Base-by-base conservation (phyloP, 2,797 vertebrate species). In the Chanos chanos region DNA sequence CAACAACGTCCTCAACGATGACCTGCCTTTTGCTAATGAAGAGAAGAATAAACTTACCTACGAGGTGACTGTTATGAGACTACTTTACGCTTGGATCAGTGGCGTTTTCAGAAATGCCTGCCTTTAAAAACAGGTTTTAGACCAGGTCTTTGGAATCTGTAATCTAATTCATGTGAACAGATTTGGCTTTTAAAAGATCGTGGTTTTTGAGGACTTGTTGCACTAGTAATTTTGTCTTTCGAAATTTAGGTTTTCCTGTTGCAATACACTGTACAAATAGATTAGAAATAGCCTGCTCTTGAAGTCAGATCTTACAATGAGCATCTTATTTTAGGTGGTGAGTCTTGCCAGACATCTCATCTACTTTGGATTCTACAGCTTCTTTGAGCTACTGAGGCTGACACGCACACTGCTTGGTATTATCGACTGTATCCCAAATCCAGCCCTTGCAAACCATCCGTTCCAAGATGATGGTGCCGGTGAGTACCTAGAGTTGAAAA, bases 311-410 rank as follows among this genome's bases (percentile, higher is more conserved):
- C 9, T 22, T 21, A 13, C 13, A 3, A n/a, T 27, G 1, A 2
- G 28, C 61, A 2, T 19, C 8, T 62, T 18, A 53, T 54, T 63
- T 4, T 78, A 99, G 97, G 95, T 99, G 40, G 94, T 99, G 77
- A 99, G 94, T 74, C 84, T 99, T 72, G 97, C 96, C 22, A 86
- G 96, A 80, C 94, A 99, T 76, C 85, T 99, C 78, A 99, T 99
- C 86, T 99, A 99, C 85, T 99, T 99, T 71, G 97, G 97, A 44
- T 99, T 99, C 92, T 99, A 99, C 80, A 99, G 94, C 81, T 99
- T 99, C 84, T 95, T 94, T 7, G 96, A 99, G 85, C 87, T 99
- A 51, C 87, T 99, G 69, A 85, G 96, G 66, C 87, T 99, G 71
- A 99, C 97, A 0, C 89, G 95, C 61, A 99, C 96, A 0, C 86